Evolutionary conservation across 2,888 invertebrate genomes (phyloP), one percentile per base, ranked within the genome.

Genomic region (Adelognathus sp.): DNA sequence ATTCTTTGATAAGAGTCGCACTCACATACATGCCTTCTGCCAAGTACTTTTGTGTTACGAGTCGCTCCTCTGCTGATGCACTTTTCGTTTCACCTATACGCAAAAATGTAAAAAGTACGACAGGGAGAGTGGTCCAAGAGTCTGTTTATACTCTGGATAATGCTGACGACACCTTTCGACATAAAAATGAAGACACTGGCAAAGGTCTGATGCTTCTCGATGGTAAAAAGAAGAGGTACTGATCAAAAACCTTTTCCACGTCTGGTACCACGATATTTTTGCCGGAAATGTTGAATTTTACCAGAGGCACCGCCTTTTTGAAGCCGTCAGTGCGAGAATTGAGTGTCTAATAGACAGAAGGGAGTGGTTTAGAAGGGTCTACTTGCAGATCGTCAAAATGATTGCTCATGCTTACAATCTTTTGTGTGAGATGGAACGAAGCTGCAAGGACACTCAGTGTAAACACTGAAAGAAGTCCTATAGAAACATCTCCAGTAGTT

Each of bases 1-100:
- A 86, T 85, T 85, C 77, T 80, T 81, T 80, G 84, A 86, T 86
- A 86, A 86, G 85, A 83, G 82, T 74, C 74, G 61, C 58, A 75
- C 21, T 24, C 50, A 14, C 24, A 21, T 36, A 16, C 24, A 21
- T 11, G 21, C 50, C 50, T 1, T 50, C 24, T 4, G 11, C 27
- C 56, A 41, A 84, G 81, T 80, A 82, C 79, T 82, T 85, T 83
- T 84, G 71, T 84, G 71, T 73, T 67, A 61, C 75, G 21, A 44
- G 36, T 72, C 44, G 16, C 41, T 41, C n/a, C 60, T 27, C 27
- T 7, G 41, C 16, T 61, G n/a, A n/a, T n/a, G 27, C 27, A 29
- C 18, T 63, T 29, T 44, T 63, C 46, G 24, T 44, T 18, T n/a
- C 29, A 21, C 11, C 18, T 29, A 27, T 18, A 63, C n/a, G 50